Percentiles rank a stretch among this genome's conserved stretches.
Conservation (phyloP, 2,888 invertebrate species). For the Tenthredo mesomela region DNA sequence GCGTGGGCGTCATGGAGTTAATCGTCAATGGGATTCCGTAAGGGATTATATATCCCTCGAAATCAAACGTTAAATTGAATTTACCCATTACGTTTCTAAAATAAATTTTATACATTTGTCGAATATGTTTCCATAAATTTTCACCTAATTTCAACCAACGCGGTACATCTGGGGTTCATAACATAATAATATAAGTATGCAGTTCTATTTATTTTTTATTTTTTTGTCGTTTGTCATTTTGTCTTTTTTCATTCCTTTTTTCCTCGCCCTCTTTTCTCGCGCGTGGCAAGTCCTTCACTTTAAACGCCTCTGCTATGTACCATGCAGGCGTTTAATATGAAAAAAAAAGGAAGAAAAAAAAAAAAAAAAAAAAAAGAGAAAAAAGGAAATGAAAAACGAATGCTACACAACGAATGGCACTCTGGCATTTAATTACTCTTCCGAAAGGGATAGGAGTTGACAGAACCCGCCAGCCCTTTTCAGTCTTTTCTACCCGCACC, state of each 20-base stretch:
- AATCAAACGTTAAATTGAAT: neutral
- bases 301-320: neutral
- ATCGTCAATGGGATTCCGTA: constrained; percentile 2
- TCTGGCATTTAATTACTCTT: constrained; percentile 27
- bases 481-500: constrained; percentile 15
- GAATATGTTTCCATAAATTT: neutral
- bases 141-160: neutral
- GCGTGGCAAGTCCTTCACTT: neutral
- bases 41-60: neutral
- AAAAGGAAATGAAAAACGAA: neutral
- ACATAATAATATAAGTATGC: no score
- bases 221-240: neutral
- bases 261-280: neutral
- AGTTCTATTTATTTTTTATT: neutral
- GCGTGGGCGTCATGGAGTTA: constrained; percentile 12
- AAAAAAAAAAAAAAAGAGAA: neutral
- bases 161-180: neutral
- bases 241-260: neutral
- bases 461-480: constrained; percentile 21
- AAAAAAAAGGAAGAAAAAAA: neutral
- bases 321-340: neutral
- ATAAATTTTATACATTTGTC: no score
- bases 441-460: constrained; percentile 33
- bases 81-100: neutral
- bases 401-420: neutral